Evolutionary conservation across 2,113 vertebrate species (phyloP).

Genomic region (Syrrhaptes paradoxus): DNA sequence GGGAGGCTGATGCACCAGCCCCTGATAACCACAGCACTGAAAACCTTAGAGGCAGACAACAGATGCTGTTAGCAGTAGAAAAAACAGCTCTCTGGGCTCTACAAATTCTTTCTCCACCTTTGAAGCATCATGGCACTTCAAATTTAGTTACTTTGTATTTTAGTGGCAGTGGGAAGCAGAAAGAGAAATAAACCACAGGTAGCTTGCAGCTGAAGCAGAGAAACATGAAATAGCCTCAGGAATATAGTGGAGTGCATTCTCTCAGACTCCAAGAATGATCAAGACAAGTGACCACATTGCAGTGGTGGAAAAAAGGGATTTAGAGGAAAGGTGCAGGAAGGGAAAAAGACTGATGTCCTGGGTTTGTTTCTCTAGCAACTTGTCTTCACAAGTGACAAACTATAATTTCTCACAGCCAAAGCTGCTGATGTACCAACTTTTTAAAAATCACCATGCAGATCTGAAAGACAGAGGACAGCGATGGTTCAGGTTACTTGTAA

Average conservation of each 20-base stretch:
- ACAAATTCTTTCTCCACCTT: neutral
- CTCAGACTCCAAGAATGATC: neutral
- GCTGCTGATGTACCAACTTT: neutral
- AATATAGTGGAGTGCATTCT: neutral
- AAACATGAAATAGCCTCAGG: neutral
- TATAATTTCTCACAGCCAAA: neutral
- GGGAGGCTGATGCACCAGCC: neutral
- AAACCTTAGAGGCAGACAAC: neutral
- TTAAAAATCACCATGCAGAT: neutral
- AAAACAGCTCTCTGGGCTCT: neutral
- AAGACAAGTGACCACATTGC: neutral
- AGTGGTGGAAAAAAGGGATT: neutral
- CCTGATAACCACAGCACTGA: neutral
- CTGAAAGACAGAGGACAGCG: neutral
- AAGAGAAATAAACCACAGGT: neutral
- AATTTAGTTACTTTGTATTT: neutral
- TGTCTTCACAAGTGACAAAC: neutral
- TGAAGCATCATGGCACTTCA: neutral
- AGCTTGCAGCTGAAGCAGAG: neutral
- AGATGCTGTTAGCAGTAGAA: conserved; percentile 3
- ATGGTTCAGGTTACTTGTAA: neutral
- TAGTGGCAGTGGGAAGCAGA: neutral
- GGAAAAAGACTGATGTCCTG: neutral
- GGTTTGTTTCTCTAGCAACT: neutral
- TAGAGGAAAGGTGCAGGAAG: neutral